Evolutionary conservation across 2,797 vertebrate genomes (phyloP).

Genomic region (Mormyrops attenuatus): DNA sequence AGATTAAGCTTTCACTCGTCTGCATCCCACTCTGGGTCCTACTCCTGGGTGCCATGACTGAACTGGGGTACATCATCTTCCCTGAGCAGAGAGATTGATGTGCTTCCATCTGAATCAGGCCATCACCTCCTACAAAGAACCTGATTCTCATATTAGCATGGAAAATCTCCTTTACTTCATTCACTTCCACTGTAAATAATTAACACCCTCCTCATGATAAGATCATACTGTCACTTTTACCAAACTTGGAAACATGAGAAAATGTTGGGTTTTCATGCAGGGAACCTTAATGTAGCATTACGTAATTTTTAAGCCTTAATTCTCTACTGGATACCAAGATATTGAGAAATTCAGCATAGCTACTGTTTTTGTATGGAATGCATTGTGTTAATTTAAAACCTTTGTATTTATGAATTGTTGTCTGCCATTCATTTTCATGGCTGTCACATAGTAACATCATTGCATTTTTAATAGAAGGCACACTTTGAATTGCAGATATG

Average conservation of each 20-base stretch:
- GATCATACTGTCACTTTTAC: background rate
- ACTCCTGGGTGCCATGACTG: constrained; percentile 78
- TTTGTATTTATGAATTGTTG: background rate
- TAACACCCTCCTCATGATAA: background rate
- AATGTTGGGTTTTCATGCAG: background rate
- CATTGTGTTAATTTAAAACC: background rate
- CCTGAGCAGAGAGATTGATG: constrained; percentile 75
- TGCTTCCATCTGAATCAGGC: background rate
- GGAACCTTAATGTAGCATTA: background rate
- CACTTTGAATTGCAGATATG: background rate
- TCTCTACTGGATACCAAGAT: background rate
- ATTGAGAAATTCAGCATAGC: background rate
- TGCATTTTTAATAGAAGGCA: background rate
- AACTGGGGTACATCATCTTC: constrained; percentile 85
- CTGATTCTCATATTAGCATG: background rate
- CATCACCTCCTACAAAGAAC: background rate
- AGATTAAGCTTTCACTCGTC: constrained; percentile 77
- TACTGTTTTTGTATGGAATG: constrained; percentile 13
- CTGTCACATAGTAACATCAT: background rate
- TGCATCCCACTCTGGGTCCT: constrained; percentile 88
- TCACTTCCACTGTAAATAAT: background rate
- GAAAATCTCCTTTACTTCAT: background rate
- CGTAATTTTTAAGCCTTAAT: background rate
- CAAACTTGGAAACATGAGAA: background rate
- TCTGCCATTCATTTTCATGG: background rate